phyloP scores from a whole-genome alignment of 2,888 invertebrate species.

The Adineta ricciae region DNA sequence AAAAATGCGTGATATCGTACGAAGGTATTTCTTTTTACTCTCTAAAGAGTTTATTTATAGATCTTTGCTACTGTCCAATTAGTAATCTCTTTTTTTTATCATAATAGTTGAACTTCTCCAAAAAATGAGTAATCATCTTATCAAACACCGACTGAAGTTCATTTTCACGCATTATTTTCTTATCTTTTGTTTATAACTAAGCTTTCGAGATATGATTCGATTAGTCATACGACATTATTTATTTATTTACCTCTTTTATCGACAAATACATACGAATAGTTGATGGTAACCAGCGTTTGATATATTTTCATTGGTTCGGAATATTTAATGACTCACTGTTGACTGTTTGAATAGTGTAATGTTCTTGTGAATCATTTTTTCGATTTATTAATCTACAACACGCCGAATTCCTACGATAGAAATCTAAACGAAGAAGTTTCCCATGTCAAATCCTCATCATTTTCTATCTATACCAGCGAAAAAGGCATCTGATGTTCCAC shows the following conservation, averaged over 20 bases:
- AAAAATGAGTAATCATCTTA: no score
- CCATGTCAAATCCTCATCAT: background rate
- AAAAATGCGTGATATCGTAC: no score
- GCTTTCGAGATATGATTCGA: no score
- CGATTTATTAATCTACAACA: background rate
- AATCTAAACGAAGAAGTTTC: background rate
- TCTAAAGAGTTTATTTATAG: no score
- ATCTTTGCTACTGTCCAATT: no score
- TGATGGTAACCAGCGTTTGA: background rate
- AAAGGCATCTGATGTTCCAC: slow-evolving; percentile 27
- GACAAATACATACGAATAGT: no score
- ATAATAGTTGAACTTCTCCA: no score
- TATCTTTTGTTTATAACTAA: no score
- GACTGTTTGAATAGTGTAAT: background rate
- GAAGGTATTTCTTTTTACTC: no score
- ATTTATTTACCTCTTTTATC: background rate
- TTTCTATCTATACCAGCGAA: slow-evolving; percentile 28
- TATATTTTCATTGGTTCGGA: background rate
- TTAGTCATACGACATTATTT: background rate
- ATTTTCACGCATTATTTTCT: no score
- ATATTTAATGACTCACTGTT: background rate
- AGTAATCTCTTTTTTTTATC: no score
- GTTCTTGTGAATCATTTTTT: background rate
- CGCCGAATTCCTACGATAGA: background rate
- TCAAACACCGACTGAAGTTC: no score